phyloP scores from a whole-genome alignment of 2,888 invertebrate species.

The Protodeltote pygarga region DNA sequence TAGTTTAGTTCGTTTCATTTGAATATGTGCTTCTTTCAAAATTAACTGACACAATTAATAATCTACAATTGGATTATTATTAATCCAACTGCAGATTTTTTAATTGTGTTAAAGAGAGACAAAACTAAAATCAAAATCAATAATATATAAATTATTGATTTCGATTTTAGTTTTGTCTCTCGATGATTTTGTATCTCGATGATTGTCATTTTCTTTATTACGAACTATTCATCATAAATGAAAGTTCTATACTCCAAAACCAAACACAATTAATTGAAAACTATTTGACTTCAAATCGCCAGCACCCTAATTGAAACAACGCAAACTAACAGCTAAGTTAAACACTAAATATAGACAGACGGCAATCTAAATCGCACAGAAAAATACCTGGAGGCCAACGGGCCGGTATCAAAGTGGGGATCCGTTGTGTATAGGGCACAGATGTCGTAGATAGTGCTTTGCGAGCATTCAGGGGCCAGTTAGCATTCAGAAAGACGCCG shows the following conservation, averaged over 20 bases:
- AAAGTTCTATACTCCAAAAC: background rate
- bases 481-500: conserved; percentile 85
- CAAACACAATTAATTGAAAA: background rate
- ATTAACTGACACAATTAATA: too few species aligned
- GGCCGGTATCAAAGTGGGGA: conserved; percentile 72
- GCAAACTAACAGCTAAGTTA: conserved; percentile 32
- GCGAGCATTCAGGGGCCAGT: conserved; percentile 75
- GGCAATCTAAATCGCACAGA: conserved; percentile 78
- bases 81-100: too few species aligned
- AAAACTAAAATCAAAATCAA: too few species aligned
- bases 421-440: conserved; percentile 60
- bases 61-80: too few species aligned
- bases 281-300: background rate
- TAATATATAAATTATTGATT: too few species aligned
- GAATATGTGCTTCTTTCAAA: too few species aligned
- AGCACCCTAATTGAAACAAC: conserved; percentile 32
- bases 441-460: conserved; percentile 73
- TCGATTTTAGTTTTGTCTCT: too few species aligned
- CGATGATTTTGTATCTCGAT: too few species aligned
- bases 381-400: conserved; percentile 76
- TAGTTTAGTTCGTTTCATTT: background rate
- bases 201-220: too few species aligned
- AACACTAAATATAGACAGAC: conserved; percentile 65
- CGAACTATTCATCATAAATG: too few species aligned
- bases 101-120: too few species aligned